These are phyloP conservation scores for Hippotragus niger DNA, from an alignment of 2,113 vertebrate genomes.

Conservation along the genomic window DNA sequence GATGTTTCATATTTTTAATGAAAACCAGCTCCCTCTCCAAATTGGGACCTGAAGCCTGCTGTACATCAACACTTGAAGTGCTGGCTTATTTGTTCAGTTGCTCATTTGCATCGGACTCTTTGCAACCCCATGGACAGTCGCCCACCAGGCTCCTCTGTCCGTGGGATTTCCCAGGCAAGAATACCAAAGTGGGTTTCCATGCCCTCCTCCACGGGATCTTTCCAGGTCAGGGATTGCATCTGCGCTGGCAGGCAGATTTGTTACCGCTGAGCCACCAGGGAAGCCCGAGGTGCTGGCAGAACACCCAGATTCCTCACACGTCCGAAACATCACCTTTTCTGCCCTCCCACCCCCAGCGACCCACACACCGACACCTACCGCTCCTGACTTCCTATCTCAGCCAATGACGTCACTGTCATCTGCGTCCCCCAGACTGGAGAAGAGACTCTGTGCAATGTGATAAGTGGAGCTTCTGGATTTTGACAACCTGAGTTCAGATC, in stretches of 20 bases:
- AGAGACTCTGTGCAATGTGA: background rate
- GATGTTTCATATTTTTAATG: conserved; percentile 56
- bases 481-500: background rate
- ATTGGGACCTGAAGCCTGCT: background rate
- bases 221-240: background rate
- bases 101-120: background rate
- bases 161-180: background rate
- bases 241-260: background rate
- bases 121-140: background rate
- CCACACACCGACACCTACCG: background rate
- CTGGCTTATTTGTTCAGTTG: background rate
- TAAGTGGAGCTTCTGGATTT: background rate
- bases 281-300: background rate
- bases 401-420: background rate
- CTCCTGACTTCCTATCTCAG: background rate
- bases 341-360: too few species aligned
- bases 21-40: conserved; percentile 14
- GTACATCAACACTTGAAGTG: background rate
- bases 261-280: background rate
- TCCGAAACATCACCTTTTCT: background rate
- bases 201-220: background rate
- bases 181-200: background rate
- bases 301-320: background rate
- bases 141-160: background rate
- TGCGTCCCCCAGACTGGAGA: background rate